Evolutionary conservation across 1,140 invertebrate species (phyloP), one percentile per base, ranked within the genome.

Genomic region (Physella acuta): DNA sequence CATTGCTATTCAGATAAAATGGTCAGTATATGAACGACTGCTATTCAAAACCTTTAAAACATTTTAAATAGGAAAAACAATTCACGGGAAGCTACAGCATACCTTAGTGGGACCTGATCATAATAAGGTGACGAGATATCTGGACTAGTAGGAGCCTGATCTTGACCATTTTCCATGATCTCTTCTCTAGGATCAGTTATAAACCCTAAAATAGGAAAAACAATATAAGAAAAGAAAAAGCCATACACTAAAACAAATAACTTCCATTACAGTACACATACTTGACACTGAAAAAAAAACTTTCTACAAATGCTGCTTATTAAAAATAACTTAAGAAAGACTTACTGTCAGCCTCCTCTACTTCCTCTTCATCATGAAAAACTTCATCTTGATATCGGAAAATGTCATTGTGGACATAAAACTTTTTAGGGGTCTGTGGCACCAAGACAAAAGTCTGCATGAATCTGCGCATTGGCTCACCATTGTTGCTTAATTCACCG

Each of bases 361-460:
- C 87, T 72, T 92, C 87, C 84, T 93, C 92, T 76, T 93, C 92
- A 78, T 94, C 93, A 65, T 88, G 88, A 76, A 91, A 91, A 39
- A 92, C 89, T 75, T 92, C 90, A 85, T 93, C 93, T 88, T 98
- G 95, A 83, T 98, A 99, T 64, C 95, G 92, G 86, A 99, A 99
- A 81, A 99, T 98, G 85, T 98, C 95, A 87, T 98, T 99, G 82
- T 95, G 94, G 26, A 98, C 95, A 82, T 98, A 98, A 87, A 96
- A 98, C 86, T 96, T 95, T 87, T 95, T 97, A 30, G 94, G 94
- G 56, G 92, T 92, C 86, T 97, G 94, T 44, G 93, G 92, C 58
- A 93, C 95, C 79, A 99, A 85, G 17, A 99, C 94, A 87, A 98
- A 98, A 0, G 96, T 98, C 86, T 98, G 95, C 78, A 96, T 96